Percentiles rank a stretch among this genome's conserved stretches.
phyloP scores from a whole-genome alignment of 2,888 invertebrate genomes.

The Ennomos quercinarius region DNA sequence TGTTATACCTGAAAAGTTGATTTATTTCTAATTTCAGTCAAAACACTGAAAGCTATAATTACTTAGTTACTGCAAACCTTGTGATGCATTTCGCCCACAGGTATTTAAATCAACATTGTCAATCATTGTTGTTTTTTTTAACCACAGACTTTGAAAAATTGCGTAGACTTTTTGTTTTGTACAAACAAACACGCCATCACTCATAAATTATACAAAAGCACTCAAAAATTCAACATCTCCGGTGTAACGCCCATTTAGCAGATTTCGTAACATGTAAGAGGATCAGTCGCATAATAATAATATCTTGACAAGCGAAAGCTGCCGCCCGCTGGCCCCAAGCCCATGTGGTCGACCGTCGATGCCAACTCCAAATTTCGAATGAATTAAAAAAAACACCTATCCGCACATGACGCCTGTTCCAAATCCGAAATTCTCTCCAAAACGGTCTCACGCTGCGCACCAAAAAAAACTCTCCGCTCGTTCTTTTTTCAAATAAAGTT shows the following conservation, averaged over 20 bases:
- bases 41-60: no score
- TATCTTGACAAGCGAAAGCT: constrained; percentile 58
- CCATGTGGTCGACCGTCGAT: constrained; percentile 40
- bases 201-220: constrained; percentile 53
- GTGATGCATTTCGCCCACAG: no score
- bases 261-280: constrained; percentile 62
- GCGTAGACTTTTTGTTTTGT: constrained; percentile 53
- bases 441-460: constrained; percentile 82
- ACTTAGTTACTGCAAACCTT: no score
- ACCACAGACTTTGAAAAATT: constrained; percentile 1
- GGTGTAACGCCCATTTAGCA: constrained; percentile 62
- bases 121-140: not conserved
- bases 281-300: constrained; percentile 64
- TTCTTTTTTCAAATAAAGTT: constrained; percentile 61
- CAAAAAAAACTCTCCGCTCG: constrained; percentile 64
- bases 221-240: constrained; percentile 47
- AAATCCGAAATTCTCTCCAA: constrained; percentile 80
- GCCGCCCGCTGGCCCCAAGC: constrained; percentile 55
- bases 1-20: no score
- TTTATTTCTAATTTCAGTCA: no score
- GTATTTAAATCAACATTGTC: no score
- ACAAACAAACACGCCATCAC: constrained; percentile 59
- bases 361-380: constrained; percentile 45
- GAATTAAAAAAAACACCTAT: constrained; percentile 56
- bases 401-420: constrained; percentile 77